phyloP scores from a whole-genome alignment of 1,140 invertebrate genomes.

The Adelges cooleyi region DNA sequence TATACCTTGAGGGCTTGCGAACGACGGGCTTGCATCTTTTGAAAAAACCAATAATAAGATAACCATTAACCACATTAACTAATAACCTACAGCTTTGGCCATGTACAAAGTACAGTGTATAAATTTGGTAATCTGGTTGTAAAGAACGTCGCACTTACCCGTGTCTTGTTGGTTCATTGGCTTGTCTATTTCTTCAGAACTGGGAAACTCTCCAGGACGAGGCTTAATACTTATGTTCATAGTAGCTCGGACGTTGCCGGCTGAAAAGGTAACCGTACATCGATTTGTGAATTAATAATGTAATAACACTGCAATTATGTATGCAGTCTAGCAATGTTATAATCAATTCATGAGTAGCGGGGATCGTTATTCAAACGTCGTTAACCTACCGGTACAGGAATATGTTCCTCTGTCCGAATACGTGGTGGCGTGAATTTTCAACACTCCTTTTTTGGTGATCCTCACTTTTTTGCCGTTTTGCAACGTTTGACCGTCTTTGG shows the following conservation, averaged over 20 bases:
- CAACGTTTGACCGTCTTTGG: constrained; percentile 61
- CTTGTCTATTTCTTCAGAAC: constrained; percentile 58
- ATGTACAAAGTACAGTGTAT: no score
- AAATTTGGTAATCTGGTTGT: not conserved
- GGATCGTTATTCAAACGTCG: no score
- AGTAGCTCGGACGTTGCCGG: constrained; percentile 55
- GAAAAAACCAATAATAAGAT: not conserved
- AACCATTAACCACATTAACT: no score
- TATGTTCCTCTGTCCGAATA: constrained; percentile 68
- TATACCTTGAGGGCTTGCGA: constrained; percentile 3
- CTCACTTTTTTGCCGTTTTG: constrained; percentile 63
- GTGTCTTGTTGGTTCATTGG: constrained; percentile 37
- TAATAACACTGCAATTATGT: no score
- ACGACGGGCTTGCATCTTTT: constrained; percentile 1
- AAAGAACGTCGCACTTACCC: no score
- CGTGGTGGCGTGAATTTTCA: constrained; percentile 65
- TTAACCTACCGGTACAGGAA: constrained; percentile 61
- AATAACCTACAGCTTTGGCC: no score
- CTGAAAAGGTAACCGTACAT: no score
- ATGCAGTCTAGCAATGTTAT: no score
- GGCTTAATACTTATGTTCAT: constrained; percentile 59
- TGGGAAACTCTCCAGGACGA: constrained; percentile 60
- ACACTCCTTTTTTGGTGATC: constrained; percentile 73
- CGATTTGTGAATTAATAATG: no score
- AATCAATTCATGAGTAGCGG: no score